Evolutionary conservation across 2,888 invertebrate genomes (phyloP).

Genomic region (Sesamia inferens): DNA sequence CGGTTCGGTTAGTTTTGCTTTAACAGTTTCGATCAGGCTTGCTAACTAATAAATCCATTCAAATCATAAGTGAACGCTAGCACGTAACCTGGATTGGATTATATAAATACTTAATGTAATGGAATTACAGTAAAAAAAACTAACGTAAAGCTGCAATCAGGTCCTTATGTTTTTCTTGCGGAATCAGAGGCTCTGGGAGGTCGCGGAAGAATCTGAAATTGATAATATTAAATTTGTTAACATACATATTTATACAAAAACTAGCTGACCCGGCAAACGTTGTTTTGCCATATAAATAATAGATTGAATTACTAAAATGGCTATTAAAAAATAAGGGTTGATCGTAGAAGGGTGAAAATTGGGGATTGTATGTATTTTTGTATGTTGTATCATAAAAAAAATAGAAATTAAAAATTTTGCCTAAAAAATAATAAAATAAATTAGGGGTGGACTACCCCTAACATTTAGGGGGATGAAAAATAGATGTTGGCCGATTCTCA

Average conservation of each 20-base stretch:
- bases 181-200: constrained; percentile 95
- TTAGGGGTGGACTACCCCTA: no score
- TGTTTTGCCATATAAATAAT: no score
- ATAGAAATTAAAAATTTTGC: no score
- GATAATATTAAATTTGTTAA: neutral
- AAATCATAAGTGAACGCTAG: neutral
- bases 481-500: no score
- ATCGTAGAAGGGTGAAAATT: no score
- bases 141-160: constrained; percentile 92
- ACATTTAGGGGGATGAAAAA: no score
- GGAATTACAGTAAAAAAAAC: constrained; percentile 11
- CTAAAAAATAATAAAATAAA: no score
- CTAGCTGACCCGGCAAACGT: no score
- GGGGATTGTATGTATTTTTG: no score
- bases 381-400: no score
- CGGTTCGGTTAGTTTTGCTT: neutral
- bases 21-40: neutral
- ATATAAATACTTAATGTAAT: neutral
- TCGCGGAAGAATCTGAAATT: constrained; percentile 94
- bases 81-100: neutral
- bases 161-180: constrained; percentile 92
- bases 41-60: neutral
- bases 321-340: no score
- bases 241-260: neutral
- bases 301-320: no score